These are phyloP conservation scores for Lycophotia porphyrea DNA, from an alignment of 2,888 invertebrate genomes.

Conservation along the genomic window DNA sequence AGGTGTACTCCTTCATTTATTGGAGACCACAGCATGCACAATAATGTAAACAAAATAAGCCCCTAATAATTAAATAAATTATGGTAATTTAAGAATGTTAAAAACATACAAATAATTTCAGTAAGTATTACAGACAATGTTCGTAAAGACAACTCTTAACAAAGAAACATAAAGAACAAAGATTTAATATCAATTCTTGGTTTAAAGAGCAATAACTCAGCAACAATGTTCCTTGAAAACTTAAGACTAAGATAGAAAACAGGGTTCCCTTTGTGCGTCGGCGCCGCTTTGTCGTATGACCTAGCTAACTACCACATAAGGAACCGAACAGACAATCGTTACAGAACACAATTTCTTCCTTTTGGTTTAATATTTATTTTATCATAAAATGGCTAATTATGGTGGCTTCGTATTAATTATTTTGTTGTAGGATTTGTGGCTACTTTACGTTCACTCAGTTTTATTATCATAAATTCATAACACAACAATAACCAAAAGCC, in stretches of 20 bases:
- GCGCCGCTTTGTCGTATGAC: slow-evolving; percentile 65
- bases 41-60: too few species aligned
- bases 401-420: not conserved
- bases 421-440: not conserved
- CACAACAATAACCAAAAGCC: too few species aligned
- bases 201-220: slow-evolving; percentile 66
- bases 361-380: slow-evolving; percentile 14
- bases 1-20: too few species aligned
- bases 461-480: too few species aligned
- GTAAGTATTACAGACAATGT: slow-evolving; percentile 21
- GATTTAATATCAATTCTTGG: slow-evolving; percentile 64
- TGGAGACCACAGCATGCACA: too few species aligned
- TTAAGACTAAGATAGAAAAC: slow-evolving; percentile 68
- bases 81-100: too few species aligned
- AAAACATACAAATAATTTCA: too few species aligned
- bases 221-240: slow-evolving; percentile 71
- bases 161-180: slow-evolving; percentile 59
- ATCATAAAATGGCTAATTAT: slow-evolving; percentile 6
- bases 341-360: slow-evolving; percentile 33
- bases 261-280: slow-evolving; percentile 64
- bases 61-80: too few species aligned
- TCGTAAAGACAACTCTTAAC: slow-evolving; percentile 34
- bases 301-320: slow-evolving; percentile 55
- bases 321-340: slow-evolving; percentile 39
- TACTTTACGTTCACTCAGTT: not conserved